Conservation (phyloP, 2,113 vertebrate genomes). For the Xyliphius kryptos region DNA sequence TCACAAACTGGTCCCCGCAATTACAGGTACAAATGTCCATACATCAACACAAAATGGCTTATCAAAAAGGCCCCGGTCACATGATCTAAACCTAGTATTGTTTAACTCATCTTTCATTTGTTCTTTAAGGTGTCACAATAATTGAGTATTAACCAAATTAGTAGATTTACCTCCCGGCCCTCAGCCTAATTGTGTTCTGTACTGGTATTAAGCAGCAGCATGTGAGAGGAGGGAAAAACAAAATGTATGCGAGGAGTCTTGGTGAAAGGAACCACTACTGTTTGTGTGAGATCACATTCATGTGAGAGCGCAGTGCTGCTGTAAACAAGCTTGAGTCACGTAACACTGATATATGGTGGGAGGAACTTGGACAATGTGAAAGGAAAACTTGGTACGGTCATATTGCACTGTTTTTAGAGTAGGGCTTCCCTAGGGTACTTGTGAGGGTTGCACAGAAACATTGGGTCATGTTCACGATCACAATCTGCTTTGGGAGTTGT, state of each 20-base stretch:
- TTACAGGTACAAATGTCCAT: no score
- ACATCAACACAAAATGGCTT: no score
- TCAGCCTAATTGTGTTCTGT: no score
- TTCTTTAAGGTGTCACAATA: no score
- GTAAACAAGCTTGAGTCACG: conserved; percentile 22
- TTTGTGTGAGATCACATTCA: conserved; percentile 21
- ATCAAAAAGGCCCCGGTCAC: no score
- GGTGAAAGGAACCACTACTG: conserved; percentile 13
- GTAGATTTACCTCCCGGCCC: no score
- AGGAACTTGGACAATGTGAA: conserved; percentile 32
- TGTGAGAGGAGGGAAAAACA: not conserved
- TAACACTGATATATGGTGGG: conserved; percentile 31
- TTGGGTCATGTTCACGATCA: not conserved
- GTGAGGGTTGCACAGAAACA: conserved; percentile 27
- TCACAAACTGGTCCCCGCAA: no score
- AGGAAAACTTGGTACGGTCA: conserved; percentile 22
- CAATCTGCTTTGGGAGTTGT: conserved; percentile 14
- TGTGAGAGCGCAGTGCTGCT: conserved; percentile 11
- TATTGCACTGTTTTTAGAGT: conserved; percentile 28
- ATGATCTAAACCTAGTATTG: no score
- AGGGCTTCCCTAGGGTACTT: not conserved
- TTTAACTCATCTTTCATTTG: no score
- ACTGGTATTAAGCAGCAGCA: not conserved
- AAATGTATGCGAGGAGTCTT: conserved; percentile 5
- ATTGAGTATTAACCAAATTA: no score